These are phyloP conservation scores for Eublepharis macularius DNA, from an alignment of 2,113 vertebrate genomes.

Conservation along the genomic window DNA sequence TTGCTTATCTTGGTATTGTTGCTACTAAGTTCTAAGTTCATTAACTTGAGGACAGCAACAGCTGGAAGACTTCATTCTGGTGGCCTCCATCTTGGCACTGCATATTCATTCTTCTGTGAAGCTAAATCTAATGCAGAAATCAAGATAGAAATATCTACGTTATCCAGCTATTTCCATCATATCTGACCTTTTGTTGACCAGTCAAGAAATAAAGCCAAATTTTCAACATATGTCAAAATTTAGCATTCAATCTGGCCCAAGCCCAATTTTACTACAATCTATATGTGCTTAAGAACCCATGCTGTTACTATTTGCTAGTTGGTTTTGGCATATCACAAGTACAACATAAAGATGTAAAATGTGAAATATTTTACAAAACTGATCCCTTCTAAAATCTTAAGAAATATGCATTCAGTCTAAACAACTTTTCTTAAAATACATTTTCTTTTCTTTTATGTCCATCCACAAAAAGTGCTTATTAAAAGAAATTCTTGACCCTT, in stretches of 20 bases:
- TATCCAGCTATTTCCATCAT: not conserved
- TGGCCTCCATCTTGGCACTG: not conserved
- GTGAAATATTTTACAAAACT: not conserved
- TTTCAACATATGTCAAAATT: not conserved
- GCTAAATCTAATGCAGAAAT: not conserved
- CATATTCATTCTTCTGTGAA: not conserved
- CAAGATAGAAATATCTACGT: not conserved
- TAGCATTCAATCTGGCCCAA: not conserved
- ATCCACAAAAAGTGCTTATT: too few relatives aligned
- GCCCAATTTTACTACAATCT: not conserved
- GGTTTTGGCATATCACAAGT: not conserved
- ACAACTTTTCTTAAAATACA: too few relatives aligned
- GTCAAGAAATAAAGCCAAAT: not conserved
- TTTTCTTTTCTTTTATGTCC: too few relatives aligned
- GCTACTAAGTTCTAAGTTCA: too few relatives aligned
- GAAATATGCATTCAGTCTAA: not conserved
- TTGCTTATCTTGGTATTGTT: not conserved
- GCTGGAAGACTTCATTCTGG: not conserved
- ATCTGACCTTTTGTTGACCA: not conserved
- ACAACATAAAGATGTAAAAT: not conserved
- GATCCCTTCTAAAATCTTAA: not conserved
- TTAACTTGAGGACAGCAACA: not conserved
- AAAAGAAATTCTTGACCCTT: too few relatives aligned
- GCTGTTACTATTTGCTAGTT: not conserved
- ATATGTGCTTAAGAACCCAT: not conserved